Conservation (phyloP, 2,888 invertebrate genomes). For the Ochropleura plecta region DNA sequence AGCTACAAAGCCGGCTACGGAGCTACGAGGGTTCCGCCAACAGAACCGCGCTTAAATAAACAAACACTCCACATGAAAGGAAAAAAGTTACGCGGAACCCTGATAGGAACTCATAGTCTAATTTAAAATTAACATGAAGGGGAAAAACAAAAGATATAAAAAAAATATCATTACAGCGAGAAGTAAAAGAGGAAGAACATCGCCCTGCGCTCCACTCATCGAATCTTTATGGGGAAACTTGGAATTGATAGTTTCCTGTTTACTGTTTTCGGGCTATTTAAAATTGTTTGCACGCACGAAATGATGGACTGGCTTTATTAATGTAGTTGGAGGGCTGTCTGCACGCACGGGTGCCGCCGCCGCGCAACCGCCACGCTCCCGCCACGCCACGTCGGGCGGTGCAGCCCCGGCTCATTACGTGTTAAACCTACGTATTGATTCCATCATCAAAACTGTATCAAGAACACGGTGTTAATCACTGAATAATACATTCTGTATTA, state of each 20-base stretch:
- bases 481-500: constrained; percentile 84
- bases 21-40: constrained; percentile 78
- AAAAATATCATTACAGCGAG: constrained; percentile 77
- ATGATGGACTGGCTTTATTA: constrained; percentile 80
- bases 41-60: constrained; percentile 81
- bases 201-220: constrained; percentile 80
- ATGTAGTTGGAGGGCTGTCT: constrained; percentile 79
- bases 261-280: constrained; percentile 84
- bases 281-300: constrained; percentile 86
- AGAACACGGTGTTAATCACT: constrained; percentile 84
- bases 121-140: constrained; percentile 77
- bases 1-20: constrained; percentile 87
- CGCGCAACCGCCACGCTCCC: constrained; percentile 41
- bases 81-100: constrained; percentile 71
- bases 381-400: constrained; percentile 25
- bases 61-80: constrained; percentile 76
- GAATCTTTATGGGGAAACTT: constrained; percentile 87
- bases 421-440: constrained; percentile 79
- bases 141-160: constrained; percentile 78
- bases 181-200: constrained; percentile 78
- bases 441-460: constrained; percentile 82
- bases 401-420: constrained; percentile 77
- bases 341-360: constrained; percentile 84
- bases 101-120: constrained; percentile 69
- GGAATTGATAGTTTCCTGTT: constrained; percentile 87